Conservation (phyloP, 2,113 vertebrate species). For the Lycaon pictus region DNA sequence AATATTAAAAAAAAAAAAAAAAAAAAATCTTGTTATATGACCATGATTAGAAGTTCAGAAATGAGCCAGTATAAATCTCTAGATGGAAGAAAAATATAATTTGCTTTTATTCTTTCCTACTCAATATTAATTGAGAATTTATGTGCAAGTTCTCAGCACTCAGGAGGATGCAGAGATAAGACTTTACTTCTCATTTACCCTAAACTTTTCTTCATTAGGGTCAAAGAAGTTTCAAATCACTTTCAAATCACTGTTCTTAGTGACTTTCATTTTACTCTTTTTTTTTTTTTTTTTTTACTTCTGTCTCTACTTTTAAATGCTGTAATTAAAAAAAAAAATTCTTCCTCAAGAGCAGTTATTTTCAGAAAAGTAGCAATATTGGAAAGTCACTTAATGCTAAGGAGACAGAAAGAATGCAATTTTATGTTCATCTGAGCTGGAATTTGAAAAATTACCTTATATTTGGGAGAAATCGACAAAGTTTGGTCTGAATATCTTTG, state of each 20-base stretch:
- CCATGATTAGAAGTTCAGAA: background rate
- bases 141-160: background rate
- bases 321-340: background rate
- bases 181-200: constrained; percentile 41
- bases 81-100: background rate
- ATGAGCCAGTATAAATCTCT: background rate
- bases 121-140: constrained; percentile 44
- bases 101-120: constrained; percentile 58
- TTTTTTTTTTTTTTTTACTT: background rate
- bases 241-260: background rate
- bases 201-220: background rate
- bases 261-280: background rate
- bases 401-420: background rate
- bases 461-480: background rate
- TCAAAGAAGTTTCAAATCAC: background rate
- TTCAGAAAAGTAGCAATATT: background rate
- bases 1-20: background rate
- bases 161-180: background rate
- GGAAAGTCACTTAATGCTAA: background rate
- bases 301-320: constrained; percentile 27
- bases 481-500: background rate
- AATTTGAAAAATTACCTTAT: constrained; percentile 39
- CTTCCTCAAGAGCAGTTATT: background rate
- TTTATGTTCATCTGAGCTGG: background rate
- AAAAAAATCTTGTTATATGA: background rate